These are phyloP conservation scores for Phyllotis vaccarum DNA, from an alignment of 2,797 vertebrate genomes.

Conservation along the genomic window DNA sequence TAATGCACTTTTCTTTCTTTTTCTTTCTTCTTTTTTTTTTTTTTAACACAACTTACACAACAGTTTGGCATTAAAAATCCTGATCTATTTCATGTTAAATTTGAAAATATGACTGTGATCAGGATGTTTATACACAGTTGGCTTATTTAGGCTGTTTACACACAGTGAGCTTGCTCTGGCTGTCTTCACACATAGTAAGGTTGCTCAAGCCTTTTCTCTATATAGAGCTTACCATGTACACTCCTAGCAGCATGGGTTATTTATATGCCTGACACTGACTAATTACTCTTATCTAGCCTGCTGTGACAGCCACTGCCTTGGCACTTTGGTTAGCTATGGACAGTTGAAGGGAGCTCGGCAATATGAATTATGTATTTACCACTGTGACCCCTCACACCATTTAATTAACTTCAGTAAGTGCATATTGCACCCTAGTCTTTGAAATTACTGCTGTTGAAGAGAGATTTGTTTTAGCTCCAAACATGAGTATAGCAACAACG, in stretches of 20 bases:
- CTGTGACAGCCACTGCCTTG: constrained; percentile 76
- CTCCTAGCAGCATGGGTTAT: constrained; percentile 85
- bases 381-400: constrained; percentile 66
- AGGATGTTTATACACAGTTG: neutral
- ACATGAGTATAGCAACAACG: constrained; percentile 30
- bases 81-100: constrained; percentile 23
- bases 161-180: neutral
- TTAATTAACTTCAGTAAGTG: constrained; percentile 70
- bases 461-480: constrained; percentile 44
- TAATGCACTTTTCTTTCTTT: constrained; percentile 9
- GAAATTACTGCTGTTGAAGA: constrained; percentile 57
- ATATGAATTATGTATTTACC: constrained; percentile 79
- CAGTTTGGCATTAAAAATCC: constrained; percentile 40
- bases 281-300: constrained; percentile 86
- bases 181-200: neutral
- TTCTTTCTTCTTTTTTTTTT: constrained; percentile 32
- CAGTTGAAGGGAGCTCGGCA: constrained; percentile 69
- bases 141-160: neutral
- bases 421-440: constrained; percentile 43
- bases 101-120: constrained; percentile 55
- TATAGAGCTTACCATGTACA: neutral
- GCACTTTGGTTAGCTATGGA: constrained; percentile 58
- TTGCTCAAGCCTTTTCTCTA: neutral
- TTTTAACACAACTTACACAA: neutral
- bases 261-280: constrained; percentile 89